Percentiles rank a stretch among this genome's conserved stretches.
Conservation (phyloP, 2,797 vertebrate species). For the Chaenodraco wilsoni region DNA sequence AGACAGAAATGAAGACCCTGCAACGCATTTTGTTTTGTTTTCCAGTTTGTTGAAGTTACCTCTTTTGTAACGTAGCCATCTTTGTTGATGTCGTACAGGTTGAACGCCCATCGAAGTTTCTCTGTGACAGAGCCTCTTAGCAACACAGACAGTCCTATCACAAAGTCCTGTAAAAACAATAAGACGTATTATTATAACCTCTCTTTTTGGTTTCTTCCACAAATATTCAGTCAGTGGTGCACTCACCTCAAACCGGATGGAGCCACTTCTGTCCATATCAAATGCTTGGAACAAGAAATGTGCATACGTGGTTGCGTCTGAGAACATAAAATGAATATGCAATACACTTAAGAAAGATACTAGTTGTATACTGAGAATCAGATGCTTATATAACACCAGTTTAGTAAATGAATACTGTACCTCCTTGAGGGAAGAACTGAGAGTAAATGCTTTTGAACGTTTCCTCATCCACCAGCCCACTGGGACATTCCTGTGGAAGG, state of each 20-base stretch:
- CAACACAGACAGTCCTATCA: slow-evolving; percentile 90
- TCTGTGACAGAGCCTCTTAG: slow-evolving; percentile 92
- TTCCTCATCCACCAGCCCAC: slow-evolving; percentile 93
- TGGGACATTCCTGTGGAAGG: slow-evolving; percentile 90
- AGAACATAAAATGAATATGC: slow-evolving; percentile 15
- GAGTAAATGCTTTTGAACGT: slow-evolving; percentile 95
- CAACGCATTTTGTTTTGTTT: not conserved
- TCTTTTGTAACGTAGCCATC: slow-evolving; percentile 94
- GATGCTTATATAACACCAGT: not conserved
- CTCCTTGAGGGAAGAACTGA: slow-evolving; percentile 97
- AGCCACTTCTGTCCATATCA: slow-evolving; percentile 89
- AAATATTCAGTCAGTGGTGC: not conserved
- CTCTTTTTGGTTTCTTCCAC: not conserved
- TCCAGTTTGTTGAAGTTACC: slow-evolving; percentile 71
- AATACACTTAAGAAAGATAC: not conserved
- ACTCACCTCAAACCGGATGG: slow-evolving; percentile 92
- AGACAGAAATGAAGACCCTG: not conserved
- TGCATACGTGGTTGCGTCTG: slow-evolving; percentile 93
- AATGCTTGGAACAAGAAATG: slow-evolving; percentile 97
- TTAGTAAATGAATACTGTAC: slow-evolving; percentile 69
- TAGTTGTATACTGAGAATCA: not conserved
- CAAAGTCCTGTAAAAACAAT: slow-evolving; percentile 88
- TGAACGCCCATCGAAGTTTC: slow-evolving; percentile 95
- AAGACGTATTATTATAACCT: not conserved
- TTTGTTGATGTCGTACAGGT: slow-evolving; percentile 97